These are phyloP conservation scores for Phyllopteryx taeniolatus DNA, from an alignment of 2,113 vertebrate species.

Conservation along the genomic window DNA sequence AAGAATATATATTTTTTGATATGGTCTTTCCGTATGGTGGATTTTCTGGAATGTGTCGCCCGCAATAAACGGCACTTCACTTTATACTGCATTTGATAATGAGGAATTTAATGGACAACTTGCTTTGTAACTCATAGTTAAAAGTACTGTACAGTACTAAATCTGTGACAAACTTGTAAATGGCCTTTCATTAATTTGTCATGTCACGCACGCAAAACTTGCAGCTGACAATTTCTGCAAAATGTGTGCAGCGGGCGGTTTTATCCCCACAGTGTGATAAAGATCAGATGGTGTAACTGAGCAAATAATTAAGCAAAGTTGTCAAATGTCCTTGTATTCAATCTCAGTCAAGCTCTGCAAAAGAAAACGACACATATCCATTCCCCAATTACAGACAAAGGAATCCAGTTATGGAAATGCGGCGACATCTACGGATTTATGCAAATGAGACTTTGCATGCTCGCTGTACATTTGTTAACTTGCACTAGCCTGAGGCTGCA, in stretches of 20 bases:
- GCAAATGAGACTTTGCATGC: conserved; percentile 72
- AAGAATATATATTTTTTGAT: no score
- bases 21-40: no score
- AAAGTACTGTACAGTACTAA: no score
- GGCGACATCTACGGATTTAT: conserved; percentile 74
- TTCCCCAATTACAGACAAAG: conserved; percentile 72
- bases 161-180: neutral
- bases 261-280: conserved; percentile 8
- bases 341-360: conserved; percentile 22
- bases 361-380: neutral
- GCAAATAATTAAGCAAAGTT: conserved; percentile 26
- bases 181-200: neutral
- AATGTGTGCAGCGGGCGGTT: neutral
- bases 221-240: conserved; percentile 8
- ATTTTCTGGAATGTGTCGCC: no score
- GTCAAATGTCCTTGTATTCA: conserved; percentile 20
- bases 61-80: no score
- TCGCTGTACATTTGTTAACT: conserved; percentile 78
- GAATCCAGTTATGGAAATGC: conserved; percentile 68
- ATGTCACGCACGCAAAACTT: neutral
- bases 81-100: no score
- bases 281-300: conserved; percentile 31
- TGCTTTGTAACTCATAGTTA: no score
- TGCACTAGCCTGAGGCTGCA: conserved; percentile 74
- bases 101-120: neutral